Evolutionary conservation across 2,888 invertebrate species (phyloP).

Genomic region (Oxycera nigricornis): DNA sequence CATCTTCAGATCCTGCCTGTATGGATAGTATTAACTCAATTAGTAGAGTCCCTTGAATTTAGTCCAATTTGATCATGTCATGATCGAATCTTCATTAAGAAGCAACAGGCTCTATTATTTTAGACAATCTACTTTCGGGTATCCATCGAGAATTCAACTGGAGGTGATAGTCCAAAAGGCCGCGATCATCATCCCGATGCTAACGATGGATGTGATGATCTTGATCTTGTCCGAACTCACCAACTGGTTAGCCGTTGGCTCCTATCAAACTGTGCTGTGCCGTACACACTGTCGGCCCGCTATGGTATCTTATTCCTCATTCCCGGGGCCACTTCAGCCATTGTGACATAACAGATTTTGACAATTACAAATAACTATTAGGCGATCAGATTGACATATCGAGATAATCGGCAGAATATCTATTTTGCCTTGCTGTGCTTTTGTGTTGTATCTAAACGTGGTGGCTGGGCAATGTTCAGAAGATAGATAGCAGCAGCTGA

Average conservation of each 20-base stretch:
- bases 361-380: constrained; percentile 48
- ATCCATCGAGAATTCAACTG: too few species aligned
- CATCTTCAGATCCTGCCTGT: too few species aligned
- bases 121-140: too few species aligned
- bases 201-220: constrained; percentile 2
- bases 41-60: too few species aligned
- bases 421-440: constrained; percentile 9
- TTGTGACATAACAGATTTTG: constrained; percentile 48
- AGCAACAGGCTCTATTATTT: too few species aligned
- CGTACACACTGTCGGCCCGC: background rate
- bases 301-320: background rate
- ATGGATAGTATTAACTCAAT: too few species aligned
- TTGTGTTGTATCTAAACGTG: background rate
- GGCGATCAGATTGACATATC: constrained; percentile 46
- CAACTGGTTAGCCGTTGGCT: background rate
- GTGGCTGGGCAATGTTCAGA: background rate
- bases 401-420: constrained; percentile 42
- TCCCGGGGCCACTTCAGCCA: constrained; percentile 14
- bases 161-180: background rate
- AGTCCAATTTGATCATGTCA: too few species aligned
- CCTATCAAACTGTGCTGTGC: background rate
- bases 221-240: background rate
- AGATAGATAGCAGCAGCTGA: background rate
- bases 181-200: background rate
- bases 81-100: too few species aligned